Evolutionary conservation across 2,797 vertebrate genomes (phyloP).

Genomic region (Lepilemur septentrionalis): DNA sequence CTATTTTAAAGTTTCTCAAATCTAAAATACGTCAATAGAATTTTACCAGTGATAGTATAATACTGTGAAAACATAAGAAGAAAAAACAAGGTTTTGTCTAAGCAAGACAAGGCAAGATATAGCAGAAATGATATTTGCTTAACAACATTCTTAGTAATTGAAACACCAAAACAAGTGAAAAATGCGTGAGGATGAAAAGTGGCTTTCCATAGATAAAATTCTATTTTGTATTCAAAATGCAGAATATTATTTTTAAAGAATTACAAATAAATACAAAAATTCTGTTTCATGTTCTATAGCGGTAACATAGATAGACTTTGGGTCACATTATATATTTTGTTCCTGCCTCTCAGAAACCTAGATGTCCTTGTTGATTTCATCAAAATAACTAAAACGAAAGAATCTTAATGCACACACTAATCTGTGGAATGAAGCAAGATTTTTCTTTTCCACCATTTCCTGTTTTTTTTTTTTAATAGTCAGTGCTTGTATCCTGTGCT

Average conservation of each 20-base stretch:
- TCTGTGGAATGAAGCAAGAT: not conserved
- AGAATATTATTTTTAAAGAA: slow-evolving; percentile 25
- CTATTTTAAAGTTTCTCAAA: slow-evolving; percentile 45
- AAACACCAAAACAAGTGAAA: slow-evolving; percentile 30
- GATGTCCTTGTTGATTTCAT: not conserved
- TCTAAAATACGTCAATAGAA: slow-evolving; percentile 44
- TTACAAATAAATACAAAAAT: not conserved
- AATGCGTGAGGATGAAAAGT: not conserved
- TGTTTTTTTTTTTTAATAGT: not conserved
- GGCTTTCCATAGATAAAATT: not conserved
- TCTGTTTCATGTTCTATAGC: not conserved
- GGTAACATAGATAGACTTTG: not conserved
- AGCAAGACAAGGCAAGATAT: slow-evolving; percentile 41
- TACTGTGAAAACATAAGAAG: not conserved
- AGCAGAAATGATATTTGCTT: slow-evolving; percentile 9
- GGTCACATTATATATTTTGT: not conserved
- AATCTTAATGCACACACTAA: not conserved
- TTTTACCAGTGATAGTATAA: slow-evolving; percentile 21
- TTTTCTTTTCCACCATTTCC: not conserved
- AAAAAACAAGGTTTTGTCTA: not conserved
- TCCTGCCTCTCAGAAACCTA: not conserved
- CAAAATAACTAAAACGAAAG: not conserved
- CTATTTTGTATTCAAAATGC: not conserved
- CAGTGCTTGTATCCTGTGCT: not conserved
- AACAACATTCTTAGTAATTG: slow-evolving; percentile 16